Base-by-base conservation (phyloP, 1,140 invertebrate genomes). In the Rhizoglyphus robini region DNA sequence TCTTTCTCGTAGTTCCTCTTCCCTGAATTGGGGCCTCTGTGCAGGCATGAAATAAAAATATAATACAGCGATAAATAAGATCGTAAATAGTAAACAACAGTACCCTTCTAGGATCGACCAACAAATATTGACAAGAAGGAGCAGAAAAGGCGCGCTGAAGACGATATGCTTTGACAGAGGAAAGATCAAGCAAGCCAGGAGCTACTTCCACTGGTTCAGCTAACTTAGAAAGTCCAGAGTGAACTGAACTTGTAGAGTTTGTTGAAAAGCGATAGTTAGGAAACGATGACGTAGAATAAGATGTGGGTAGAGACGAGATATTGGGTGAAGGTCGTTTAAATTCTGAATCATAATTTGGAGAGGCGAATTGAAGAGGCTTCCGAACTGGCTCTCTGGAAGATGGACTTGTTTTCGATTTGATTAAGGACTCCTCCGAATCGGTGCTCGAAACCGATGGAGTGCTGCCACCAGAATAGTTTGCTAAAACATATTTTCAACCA, bases 1-100 rank as follows among this genome's bases (percentile, higher is more conserved):
- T 78, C 88, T 80, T 81, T 94, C 90, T 75, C 88, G 87, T 70
- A 95, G 69, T 67, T 79, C 77, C 58, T 76, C 75, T 61, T 79
- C 75, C 27, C 76, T 70, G 25, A 72, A 71, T 57, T 73, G 71
- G 11, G 59, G 41, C 15, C 65, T 11, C 68, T 72, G 49, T 38
- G 63, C 41, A 57, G 32, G 59, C 5, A 59, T 49, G 27, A n/a
- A 4, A 48, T 2, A 32, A 36, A 13, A 29, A 30, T 13, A 2
- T 3, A 48, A 63, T 30, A 30, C 3, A 48, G 27, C n/a, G 3
- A 20, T 5, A 64, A 51, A 13, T n/a, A 51, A 51, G 30, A 41
- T 41, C 18, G 36, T 11, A 41, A 41, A 18, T 41, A 41, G 18
- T 11, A 41, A 41, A 25, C 13, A 46, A 25, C 15, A 20, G 57